Conservation (phyloP, 2,888 invertebrate species). For the Cheilosia urbana region DNA sequence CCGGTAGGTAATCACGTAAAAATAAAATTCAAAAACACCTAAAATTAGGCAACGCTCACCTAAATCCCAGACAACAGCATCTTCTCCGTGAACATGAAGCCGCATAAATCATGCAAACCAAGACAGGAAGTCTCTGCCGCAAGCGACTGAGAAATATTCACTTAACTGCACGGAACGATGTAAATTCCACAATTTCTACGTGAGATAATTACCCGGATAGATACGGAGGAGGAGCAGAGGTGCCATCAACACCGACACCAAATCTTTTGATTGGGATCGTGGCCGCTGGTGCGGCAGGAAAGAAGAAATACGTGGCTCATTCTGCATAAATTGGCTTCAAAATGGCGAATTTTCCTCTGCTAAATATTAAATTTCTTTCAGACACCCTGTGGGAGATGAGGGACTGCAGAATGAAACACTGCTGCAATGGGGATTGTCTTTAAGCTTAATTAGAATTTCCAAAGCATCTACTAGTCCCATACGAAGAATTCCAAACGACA, state of each 20-base stretch:
- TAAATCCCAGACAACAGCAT: neutral
- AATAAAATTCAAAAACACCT: neutral
- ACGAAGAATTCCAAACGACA: constrained; percentile 28
- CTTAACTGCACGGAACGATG: constrained; percentile 27
- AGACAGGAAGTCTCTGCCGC: constrained; percentile 25
- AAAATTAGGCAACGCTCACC: constrained; percentile 24
- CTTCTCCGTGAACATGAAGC: neutral
- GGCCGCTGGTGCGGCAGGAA: neutral
- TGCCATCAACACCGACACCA: constrained; percentile 43
- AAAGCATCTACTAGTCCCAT: constrained; percentile 26
- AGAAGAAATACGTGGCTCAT: constrained; percentile 21
- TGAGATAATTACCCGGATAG: constrained; percentile 58
- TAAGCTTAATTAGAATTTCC: constrained; percentile 56
- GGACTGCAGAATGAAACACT: constrained; percentile 10
- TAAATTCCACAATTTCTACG: constrained; percentile 37
- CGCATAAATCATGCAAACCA: constrained; percentile 54
- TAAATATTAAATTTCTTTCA: constrained; percentile 31
- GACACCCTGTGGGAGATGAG: neutral
- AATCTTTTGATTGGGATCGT: constrained; percentile 28
- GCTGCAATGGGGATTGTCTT: constrained; percentile 23
- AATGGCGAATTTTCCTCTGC: constrained; percentile 28
- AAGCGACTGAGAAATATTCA: constrained; percentile 39
- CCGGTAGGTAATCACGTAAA: neutral
- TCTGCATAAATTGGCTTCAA: constrained; percentile 57
- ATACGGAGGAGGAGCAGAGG: constrained; percentile 20